Evolutionary conservation across 2,113 vertebrate species (phyloP).

Genomic region (Chionomys nivalis): DNA sequence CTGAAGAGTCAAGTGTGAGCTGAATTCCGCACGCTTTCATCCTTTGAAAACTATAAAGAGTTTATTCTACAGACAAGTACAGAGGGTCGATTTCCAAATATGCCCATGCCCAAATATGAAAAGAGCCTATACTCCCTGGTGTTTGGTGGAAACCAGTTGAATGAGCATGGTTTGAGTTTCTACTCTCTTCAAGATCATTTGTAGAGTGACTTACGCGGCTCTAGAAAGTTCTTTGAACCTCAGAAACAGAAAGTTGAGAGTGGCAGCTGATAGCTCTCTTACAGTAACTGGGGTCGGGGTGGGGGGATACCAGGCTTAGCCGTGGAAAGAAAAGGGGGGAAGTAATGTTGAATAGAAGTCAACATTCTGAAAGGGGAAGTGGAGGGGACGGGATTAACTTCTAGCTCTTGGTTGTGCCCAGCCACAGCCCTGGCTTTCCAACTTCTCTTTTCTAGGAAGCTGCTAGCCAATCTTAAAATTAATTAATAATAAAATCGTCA

Average conservation of each 20-base stretch:
- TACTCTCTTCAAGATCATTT: neutral
- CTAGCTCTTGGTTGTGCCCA: neutral
- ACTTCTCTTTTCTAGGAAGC: slow-evolving; percentile 1
- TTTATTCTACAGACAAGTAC: neutral
- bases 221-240: neutral
- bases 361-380: neutral
- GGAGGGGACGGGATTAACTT: neutral
- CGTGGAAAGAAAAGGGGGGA: neutral
- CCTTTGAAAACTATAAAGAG: neutral
- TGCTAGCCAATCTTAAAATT: neutral
- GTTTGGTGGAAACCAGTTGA: neutral
- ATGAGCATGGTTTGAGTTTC: neutral
- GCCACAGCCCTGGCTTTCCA: neutral
- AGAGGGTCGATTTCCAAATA: neutral
- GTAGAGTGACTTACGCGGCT: neutral
- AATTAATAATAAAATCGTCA: neutral
- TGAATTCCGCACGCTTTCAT: neutral
- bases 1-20: neutral
- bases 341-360: neutral
- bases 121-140: neutral
- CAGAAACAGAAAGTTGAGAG: neutral
- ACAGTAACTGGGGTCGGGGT: too few species aligned
- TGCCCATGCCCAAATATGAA: neutral
- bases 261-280: neutral
- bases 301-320: neutral